phyloP scores from a whole-genome alignment of 1,140 invertebrate species.

The Pseudomyrmex dendroicus region DNA sequence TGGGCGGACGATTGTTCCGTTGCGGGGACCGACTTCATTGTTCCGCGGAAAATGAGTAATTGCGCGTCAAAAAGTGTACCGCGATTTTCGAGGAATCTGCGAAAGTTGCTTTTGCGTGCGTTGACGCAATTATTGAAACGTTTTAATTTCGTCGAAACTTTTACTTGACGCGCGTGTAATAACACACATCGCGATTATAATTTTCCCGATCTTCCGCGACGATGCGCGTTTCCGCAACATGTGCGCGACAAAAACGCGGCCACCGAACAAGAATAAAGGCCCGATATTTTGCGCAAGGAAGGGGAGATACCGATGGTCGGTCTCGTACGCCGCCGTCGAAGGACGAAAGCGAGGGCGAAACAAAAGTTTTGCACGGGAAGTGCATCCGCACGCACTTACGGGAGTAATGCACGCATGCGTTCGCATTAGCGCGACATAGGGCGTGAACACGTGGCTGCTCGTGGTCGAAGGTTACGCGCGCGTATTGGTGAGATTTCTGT shows the following conservation, averaged over 20 bases:
- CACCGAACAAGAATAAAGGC: constrained; percentile 16
- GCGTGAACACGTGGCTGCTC: constrained; percentile 47
- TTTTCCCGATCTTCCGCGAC: constrained; percentile 17
- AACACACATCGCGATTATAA: no score
- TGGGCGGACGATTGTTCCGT: constrained; percentile 38
- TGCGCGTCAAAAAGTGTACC: constrained; percentile 20
- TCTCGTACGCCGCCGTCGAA: neutral
- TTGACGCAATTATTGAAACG: neutral
- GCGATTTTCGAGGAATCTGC: constrained; percentile 7
- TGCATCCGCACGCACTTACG: constrained; percentile 47
- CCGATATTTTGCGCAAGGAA: constrained; percentile 60
- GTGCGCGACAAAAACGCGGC: neutral
- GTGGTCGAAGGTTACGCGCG: neutral
- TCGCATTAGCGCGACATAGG: constrained; percentile 44
- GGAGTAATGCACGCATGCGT: constrained; percentile 32
- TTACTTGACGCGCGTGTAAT: neutral
- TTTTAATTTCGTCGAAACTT: neutral
- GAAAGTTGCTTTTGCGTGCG: neutral
- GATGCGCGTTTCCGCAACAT: constrained; percentile 21
- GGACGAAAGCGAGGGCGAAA: constrained; percentile 22
- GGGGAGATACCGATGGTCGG: constrained; percentile 65
- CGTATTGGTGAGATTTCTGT: constrained; percentile 19
- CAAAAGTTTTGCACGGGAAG: constrained; percentile 68
- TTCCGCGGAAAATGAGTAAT: constrained; percentile 44
- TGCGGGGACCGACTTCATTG: neutral